These are phyloP conservation scores for Halcyon leucocephala DNA, from an alignment of 2,797 vertebrate genomes.

Conservation along the genomic window DNA sequence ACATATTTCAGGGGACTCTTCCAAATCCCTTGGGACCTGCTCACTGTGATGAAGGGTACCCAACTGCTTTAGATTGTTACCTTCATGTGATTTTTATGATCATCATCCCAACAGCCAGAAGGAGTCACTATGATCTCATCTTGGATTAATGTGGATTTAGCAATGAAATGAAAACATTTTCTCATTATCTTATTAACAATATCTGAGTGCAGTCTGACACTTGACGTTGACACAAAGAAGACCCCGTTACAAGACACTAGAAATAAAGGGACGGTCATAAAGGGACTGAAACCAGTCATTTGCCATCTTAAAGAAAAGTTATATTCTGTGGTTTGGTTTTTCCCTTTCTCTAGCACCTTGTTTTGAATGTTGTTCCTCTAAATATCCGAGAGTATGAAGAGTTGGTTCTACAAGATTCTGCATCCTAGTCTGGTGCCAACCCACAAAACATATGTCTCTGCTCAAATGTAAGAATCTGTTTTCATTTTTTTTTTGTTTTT, in stretches of 20 bases:
- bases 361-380: slow-evolving; percentile 61
- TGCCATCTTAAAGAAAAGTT: background rate
- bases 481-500: background rate
- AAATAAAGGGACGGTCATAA: background rate
- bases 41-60: background rate
- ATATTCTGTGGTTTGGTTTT: no score
- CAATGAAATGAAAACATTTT: fast-evolving
- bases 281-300: background rate
- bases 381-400: slow-evolving; percentile 49
- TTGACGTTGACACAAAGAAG: background rate
- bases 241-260: background rate
- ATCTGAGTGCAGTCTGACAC: fast-evolving
- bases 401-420: slow-evolving; percentile 63
- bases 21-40: background rate
- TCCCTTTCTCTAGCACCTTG: background rate
- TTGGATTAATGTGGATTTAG: background rate
- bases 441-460: slow-evolving; percentile 72
- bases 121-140: background rate
- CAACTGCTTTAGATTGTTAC: fast-evolving
- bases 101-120: background rate
- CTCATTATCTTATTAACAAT: background rate
- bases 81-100: background rate
- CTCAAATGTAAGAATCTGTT: slow-evolving; percentile 62
- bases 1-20: background rate
- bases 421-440: slow-evolving; percentile 65